Conservation (phyloP, 2,113 vertebrate species). For the Gila orcuttii region DNA sequence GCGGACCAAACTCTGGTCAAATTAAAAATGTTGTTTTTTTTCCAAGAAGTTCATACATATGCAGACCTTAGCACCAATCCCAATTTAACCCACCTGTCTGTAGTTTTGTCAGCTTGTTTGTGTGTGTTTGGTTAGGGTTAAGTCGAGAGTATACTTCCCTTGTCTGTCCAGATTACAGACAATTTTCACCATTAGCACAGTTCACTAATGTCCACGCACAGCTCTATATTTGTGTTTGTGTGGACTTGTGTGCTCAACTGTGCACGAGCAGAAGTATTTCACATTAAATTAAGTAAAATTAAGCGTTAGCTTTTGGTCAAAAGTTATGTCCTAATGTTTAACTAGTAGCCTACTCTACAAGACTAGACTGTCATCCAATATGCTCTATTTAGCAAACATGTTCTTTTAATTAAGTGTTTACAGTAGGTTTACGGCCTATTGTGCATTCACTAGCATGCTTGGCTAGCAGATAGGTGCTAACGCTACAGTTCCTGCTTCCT, state of each 20-base stretch:
- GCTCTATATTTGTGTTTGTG: too few species aligned
- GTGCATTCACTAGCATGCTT: constrained; percentile 14
- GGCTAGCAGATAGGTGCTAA: constrained; percentile 46
- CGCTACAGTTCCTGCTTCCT: constrained; percentile 43
- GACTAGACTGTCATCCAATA: neutral
- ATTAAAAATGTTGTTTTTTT: too few species aligned
- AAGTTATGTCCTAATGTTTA: neutral
- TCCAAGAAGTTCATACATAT: neutral
- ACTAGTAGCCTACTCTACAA: neutral
- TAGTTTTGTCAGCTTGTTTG: neutral
- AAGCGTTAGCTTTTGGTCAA: neutral
- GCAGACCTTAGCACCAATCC: neutral
- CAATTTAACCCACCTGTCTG: neutral
- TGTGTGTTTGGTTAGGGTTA: neutral
- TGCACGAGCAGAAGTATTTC: too few species aligned
- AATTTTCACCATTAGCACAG: too few species aligned
- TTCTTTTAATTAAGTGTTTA: neutral
- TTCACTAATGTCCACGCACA: too few species aligned
- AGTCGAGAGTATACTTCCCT: too few species aligned
- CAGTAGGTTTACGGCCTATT: constrained; percentile 10
- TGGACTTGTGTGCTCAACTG: too few species aligned
- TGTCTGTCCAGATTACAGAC: too few species aligned
- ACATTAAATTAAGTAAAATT: too few species aligned
- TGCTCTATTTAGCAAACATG: constrained; percentile 11
- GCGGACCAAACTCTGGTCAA: too few species aligned